Percentiles rank a stretch among this genome's conserved stretches.
These are phyloP conservation scores for Thunnus albacares DNA, from an alignment of 2,797 vertebrate genomes.

Conservation along the genomic window DNA sequence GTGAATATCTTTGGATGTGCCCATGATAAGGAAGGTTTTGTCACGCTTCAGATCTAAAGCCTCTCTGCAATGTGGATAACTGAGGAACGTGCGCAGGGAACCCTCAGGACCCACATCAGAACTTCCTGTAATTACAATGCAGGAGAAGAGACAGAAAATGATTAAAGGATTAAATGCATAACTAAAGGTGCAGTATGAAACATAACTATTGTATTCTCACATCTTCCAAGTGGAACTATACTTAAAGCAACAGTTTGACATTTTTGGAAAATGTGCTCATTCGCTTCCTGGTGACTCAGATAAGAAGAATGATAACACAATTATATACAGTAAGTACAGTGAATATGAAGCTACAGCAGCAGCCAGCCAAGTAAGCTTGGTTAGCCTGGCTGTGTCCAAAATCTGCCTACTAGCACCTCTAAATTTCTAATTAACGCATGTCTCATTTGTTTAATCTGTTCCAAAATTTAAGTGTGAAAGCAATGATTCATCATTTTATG, in stretches of 20 bases:
- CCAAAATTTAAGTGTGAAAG: no score
- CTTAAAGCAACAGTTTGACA: background rate
- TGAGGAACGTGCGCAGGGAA: conserved; percentile 70
- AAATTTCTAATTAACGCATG: no score
- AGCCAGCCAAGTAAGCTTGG: background rate
- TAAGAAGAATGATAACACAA: no score
- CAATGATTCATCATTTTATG: no score
- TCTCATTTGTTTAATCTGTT: no score
- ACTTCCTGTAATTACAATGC: conserved; percentile 64
- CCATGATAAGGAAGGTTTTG: conserved; percentile 84
- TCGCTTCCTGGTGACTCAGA: background rate
- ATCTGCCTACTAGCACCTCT: no score
- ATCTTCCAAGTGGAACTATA: background rate
- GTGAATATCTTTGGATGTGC: conserved; percentile 68
- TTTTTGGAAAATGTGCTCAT: background rate
- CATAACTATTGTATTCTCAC: background rate
- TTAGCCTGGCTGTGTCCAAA: no score
- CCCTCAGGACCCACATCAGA: conserved; percentile 58
- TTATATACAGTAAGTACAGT: background rate
- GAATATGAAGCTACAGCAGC: background rate
- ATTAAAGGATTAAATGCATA: background rate
- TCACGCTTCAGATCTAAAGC: conserved; percentile 52
- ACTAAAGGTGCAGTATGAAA: background rate
- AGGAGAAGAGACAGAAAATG: background rate
- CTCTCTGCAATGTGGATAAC: conserved; percentile 76